Evolutionary conservation across 2,888 invertebrate species (phyloP).

Genomic region (Camptogramma bilineatum): DNA sequence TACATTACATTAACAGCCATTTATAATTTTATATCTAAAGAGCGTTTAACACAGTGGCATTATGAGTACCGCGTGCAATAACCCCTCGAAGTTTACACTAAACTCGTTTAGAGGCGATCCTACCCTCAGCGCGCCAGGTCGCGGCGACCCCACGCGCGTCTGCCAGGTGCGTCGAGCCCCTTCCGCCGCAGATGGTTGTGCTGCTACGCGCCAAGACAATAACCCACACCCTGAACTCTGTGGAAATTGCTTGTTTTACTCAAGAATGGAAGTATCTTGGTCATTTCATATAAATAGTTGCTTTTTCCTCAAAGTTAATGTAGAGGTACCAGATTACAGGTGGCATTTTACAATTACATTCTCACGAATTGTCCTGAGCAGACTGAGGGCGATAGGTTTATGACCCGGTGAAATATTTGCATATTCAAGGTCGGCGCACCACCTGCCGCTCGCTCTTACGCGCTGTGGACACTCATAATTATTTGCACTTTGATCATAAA

Average conservation of each 20-base stretch:
- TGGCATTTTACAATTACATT: slow-evolving; percentile 25
- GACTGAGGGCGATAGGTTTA: slow-evolving; percentile 57
- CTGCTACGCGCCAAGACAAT: slow-evolving; percentile 19
- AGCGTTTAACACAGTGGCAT: slow-evolving; percentile 52
- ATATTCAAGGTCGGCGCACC: slow-evolving; percentile 67
- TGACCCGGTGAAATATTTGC: slow-evolving; percentile 68
- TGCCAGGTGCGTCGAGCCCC: slow-evolving; percentile 74
- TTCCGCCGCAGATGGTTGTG: slow-evolving; percentile 68
- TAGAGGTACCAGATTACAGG: slow-evolving; percentile 27
- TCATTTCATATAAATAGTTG: background rate
- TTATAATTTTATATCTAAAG: slow-evolving; percentile 55
- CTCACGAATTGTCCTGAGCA: slow-evolving; percentile 45
- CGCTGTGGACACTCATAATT: slow-evolving; percentile 25
- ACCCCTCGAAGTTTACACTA: slow-evolving; percentile 59
- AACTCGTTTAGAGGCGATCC: slow-evolving; percentile 62
- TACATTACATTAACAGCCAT: slow-evolving; percentile 49
- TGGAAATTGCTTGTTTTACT: background rate
- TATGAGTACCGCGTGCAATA: slow-evolving; percentile 52
- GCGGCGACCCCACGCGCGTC: slow-evolving; percentile 71
- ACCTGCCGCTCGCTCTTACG: slow-evolving; percentile 60
- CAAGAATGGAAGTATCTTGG: background rate
- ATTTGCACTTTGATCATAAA: slow-evolving; percentile 33
- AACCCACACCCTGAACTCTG: slow-evolving; percentile 5
- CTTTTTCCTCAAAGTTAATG: slow-evolving; percentile 4
- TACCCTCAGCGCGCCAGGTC: slow-evolving; percentile 63